Percentiles rank a stretch among this genome's conserved stretches.
phyloP scores from a whole-genome alignment of 2,113 vertebrate genomes.

The Fulmarus glacialis region DNA sequence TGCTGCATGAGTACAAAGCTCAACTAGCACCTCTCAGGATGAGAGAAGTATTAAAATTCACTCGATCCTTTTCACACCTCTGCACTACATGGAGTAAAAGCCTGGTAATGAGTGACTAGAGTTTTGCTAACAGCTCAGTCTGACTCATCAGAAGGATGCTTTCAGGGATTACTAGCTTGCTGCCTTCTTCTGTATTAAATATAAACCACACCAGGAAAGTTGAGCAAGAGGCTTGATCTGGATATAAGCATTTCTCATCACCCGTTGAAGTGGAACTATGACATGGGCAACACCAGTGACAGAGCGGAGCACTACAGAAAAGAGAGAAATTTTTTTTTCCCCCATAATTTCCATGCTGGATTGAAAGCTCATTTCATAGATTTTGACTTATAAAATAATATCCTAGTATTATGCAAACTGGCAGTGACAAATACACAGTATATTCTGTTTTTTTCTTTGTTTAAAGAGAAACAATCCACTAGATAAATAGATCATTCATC shows the following conservation, averaged over 20 bases:
- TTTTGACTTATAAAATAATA: background rate
- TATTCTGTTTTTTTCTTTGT: background rate
- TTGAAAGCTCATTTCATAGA: background rate
- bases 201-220: slow-evolving; percentile 34
- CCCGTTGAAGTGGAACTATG: background rate
- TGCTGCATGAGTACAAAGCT: background rate
- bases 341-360: background rate
- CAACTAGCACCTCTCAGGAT: background rate
- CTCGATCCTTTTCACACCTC: background rate
- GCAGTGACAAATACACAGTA: background rate
- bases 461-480: background rate
- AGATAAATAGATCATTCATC: background rate
- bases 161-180: slow-evolving; percentile 18
- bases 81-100: slow-evolving; percentile 12
- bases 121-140: slow-evolving; percentile 3
- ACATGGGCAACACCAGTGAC: background rate
- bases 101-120: background rate
- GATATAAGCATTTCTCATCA: background rate
- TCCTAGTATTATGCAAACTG: background rate
- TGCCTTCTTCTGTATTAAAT: slow-evolving; percentile 23
- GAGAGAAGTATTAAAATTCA: background rate
- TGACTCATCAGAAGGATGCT: slow-evolving; percentile 33
- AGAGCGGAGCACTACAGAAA: background rate
- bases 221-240: background rate
- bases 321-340: background rate